Conservation (phyloP, 2,113 vertebrate genomes). For the Tursiops truncatus region DNA sequence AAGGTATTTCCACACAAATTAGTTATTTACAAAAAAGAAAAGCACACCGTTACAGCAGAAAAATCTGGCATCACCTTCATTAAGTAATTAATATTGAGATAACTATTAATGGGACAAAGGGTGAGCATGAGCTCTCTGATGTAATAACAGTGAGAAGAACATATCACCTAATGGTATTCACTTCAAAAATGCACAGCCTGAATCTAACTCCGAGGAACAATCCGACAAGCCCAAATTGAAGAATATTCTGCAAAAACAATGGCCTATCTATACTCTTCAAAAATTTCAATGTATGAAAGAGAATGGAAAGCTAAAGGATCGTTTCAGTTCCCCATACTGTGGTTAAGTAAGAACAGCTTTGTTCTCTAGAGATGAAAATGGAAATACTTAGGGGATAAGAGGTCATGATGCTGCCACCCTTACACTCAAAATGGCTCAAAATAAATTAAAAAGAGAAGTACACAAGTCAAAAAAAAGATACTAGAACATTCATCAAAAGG, state of each 20-base stretch:
- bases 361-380: background rate
- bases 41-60: background rate
- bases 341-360: background rate
- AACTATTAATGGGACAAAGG: background rate
- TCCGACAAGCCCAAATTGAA: background rate
- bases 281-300: background rate
- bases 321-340: background rate
- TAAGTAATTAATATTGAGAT: background rate
- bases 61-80: background rate
- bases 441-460: background rate
- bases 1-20: background rate
- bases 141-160: background rate
- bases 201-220: background rate
- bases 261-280: background rate
- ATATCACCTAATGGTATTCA: background rate
- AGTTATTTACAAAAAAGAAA: slow-evolving; percentile 24
- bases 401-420: background rate
- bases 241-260: background rate
- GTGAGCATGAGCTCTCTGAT: background rate
- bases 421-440: background rate
- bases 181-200: background rate
- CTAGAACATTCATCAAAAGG: background rate
- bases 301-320: background rate
- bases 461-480: background rate
- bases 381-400: background rate